Conservation (phyloP, 1,140 invertebrate species). For the Agraylea sexmaculata region DNA sequence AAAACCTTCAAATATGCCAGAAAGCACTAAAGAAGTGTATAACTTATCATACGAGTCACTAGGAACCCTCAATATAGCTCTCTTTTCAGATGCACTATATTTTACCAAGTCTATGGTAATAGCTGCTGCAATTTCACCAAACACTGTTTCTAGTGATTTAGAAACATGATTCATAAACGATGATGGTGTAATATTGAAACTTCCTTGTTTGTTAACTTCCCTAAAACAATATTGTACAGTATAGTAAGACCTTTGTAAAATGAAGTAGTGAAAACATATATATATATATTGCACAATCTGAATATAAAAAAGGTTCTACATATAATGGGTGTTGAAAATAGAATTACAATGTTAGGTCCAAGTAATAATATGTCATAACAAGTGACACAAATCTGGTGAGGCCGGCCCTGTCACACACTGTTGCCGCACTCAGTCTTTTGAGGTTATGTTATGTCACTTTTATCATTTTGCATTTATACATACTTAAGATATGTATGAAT, state of each 20-base stretch:
- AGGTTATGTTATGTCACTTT: constrained; percentile 8
- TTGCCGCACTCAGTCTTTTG: too few species aligned
- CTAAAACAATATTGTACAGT: constrained; percentile 34
- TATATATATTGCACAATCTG: constrained; percentile 5
- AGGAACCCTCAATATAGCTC: constrained; percentile 45
- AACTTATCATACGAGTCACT: constrained; percentile 42
- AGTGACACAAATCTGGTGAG: too few species aligned
- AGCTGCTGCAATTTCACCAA: constrained; percentile 46
- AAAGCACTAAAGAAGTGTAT: constrained; percentile 43
- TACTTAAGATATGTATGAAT: background rate
- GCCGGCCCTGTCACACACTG: too few species aligned
- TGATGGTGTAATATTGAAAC: constrained; percentile 30
- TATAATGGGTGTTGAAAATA: constrained; percentile 8
- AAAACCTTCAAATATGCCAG: constrained; percentile 38
- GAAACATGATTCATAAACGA: constrained; percentile 47
- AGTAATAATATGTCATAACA: constrained; percentile 5
- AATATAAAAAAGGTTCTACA: constrained; percentile 5
- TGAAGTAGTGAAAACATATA: background rate
- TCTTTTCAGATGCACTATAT: constrained; percentile 32
- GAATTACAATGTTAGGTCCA: constrained; percentile 2
- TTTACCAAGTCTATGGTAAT: constrained; percentile 46
- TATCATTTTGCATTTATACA: background rate
- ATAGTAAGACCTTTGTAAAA: constrained; percentile 11
- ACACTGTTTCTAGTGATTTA: constrained; percentile 39
- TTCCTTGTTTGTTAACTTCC: constrained; percentile 30